These are phyloP conservation scores for Eurytoma californica DNA, from an alignment of 2,888 invertebrate species.

Conservation along the genomic window DNA sequence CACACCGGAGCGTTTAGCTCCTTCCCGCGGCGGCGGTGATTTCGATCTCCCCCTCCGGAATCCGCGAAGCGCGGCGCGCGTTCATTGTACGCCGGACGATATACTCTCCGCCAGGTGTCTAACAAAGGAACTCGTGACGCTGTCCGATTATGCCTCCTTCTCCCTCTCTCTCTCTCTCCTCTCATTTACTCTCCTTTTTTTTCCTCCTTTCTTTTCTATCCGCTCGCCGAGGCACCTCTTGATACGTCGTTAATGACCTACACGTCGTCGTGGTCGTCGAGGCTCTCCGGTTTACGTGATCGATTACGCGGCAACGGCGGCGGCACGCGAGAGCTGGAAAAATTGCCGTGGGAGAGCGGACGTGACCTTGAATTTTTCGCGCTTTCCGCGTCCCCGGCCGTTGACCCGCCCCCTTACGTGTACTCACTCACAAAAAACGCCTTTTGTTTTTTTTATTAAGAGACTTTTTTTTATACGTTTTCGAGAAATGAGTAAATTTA, in stretches of 20 bases:
- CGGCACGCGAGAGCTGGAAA: constrained; percentile 8
- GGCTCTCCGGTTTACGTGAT: constrained; percentile 31
- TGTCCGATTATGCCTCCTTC: neutral
- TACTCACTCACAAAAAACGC: neutral
- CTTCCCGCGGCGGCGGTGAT: too few species aligned
- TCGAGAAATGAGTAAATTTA: too few species aligned
- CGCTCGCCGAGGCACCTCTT: neutral
- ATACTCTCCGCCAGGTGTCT: constrained; percentile 14
- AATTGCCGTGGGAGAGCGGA: constrained; percentile 34
- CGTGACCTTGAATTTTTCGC: constrained; percentile 21
- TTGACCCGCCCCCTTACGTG: neutral
- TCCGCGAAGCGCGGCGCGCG: neutral
- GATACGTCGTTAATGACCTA: constrained; percentile 33
- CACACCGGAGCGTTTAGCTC: too few species aligned
- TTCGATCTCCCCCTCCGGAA: too few species aligned
- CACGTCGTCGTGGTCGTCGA: neutral
- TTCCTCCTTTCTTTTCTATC: neutral
- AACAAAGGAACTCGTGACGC: constrained; percentile 47
- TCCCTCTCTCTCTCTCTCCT: neutral
- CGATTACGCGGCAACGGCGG: constrained; percentile 29
- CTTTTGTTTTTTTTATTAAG: too few species aligned
- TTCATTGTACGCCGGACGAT: constrained; percentile 8
- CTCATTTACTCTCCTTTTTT: neutral
- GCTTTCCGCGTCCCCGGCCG: constrained; percentile 1
- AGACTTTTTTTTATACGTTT: too few species aligned